These are phyloP conservation scores for Dreissena rostriformis DNA, from an alignment of 1,140 invertebrate genomes.

Conservation along the genomic window DNA sequence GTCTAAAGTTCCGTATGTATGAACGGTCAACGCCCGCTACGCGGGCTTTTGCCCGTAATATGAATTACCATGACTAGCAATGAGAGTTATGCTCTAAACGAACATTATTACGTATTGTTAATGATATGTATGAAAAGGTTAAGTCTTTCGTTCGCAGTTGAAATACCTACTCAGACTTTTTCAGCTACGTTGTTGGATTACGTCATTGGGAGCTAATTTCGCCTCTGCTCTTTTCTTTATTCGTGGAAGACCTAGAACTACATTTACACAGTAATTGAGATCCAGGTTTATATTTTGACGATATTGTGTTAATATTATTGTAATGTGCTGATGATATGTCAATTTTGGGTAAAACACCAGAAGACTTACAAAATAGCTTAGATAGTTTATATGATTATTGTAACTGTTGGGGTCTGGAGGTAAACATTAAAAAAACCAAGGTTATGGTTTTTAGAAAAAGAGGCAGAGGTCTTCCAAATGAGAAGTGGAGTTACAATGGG, in stretches of 20 bases:
- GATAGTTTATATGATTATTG: slow-evolving; percentile 12
- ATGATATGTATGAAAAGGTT: too few species aligned
- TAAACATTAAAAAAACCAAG: slow-evolving; percentile 33
- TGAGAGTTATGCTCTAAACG: too few species aligned
- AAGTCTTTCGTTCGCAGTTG: too few species aligned
- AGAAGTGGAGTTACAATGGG: slow-evolving; percentile 25
- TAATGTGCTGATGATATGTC: slow-evolving; percentile 28
- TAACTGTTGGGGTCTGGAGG: not conserved
- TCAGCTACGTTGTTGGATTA: not conserved
- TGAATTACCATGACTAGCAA: too few species aligned
- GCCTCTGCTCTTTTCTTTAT: slow-evolving; percentile 24
- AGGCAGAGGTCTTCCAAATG: not conserved
- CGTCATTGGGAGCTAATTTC: slow-evolving; percentile 36
- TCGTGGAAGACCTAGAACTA: slow-evolving; percentile 21
- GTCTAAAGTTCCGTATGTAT: too few species aligned
- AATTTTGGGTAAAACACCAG: slow-evolving; percentile 19
- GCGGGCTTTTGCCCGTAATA: too few species aligned
- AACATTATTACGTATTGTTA: too few species aligned
- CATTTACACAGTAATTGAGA: slow-evolving; percentile 14
- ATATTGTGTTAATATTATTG: slow-evolving; percentile 18
- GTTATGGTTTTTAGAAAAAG: slow-evolving; percentile 21
- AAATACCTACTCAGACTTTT: too few species aligned
- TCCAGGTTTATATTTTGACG: not conserved
- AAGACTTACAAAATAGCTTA: slow-evolving; percentile 12
- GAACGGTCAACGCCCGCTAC: too few species aligned